These are phyloP conservation scores for Hyalella azteca DNA, from an alignment of 2,888 invertebrate species.

Conservation along the genomic window DNA sequence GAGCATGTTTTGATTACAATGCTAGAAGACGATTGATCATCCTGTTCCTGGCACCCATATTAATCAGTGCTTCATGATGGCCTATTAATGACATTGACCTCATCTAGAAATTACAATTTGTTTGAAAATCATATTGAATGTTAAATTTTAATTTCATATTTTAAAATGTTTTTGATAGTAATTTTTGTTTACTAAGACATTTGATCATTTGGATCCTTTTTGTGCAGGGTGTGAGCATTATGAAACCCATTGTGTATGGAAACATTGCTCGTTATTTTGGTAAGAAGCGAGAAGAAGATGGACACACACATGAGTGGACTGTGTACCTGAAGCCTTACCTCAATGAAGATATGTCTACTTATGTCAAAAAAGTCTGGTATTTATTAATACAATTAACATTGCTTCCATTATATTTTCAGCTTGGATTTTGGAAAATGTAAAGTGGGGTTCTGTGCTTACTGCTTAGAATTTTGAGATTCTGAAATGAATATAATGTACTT, in stretches of 20 bases:
- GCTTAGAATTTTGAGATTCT: too few species aligned
- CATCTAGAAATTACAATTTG: background rate
- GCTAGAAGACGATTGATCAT: background rate
- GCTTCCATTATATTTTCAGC: too few species aligned
- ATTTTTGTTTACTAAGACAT: background rate
- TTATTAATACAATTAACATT: too few species aligned
- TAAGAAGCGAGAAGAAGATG: constrained; percentile 94
- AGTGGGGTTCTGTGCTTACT: too few species aligned
- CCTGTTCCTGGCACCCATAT: background rate
- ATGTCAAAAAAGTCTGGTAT: constrained; percentile 77
- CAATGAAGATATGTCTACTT: constrained; percentile 91
- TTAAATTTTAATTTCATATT: background rate
- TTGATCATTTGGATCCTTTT: background rate
- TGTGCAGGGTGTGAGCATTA: constrained; percentile 79
- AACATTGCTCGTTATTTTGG: constrained; percentile 95
- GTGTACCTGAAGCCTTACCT: constrained; percentile 92
- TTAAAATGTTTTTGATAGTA: background rate
- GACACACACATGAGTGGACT: constrained; percentile 99
- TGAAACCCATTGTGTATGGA: constrained; percentile 95
- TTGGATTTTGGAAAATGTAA: too few species aligned
- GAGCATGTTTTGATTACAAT: background rate
- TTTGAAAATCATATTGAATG: background rate
- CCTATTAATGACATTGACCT: background rate
- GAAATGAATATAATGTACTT: too few species aligned
- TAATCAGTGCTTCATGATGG: background rate